Percentiles rank a stretch among this genome's conserved stretches.
These are phyloP conservation scores for Scleropages formosus DNA, from an alignment of 2,797 vertebrate genomes.

Conservation along the genomic window DNA sequence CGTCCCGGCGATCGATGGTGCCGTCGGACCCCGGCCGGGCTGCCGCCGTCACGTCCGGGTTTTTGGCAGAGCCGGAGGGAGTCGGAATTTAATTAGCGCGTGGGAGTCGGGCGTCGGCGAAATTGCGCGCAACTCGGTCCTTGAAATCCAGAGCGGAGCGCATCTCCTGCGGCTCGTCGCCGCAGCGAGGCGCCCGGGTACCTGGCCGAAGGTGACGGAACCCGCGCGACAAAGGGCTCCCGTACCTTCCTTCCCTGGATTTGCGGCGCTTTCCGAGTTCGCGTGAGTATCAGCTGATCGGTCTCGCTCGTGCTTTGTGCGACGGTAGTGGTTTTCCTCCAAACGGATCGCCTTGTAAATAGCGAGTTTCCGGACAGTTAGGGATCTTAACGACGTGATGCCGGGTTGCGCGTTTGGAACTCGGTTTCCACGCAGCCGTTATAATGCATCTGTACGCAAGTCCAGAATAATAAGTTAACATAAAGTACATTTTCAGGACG, in stretches of 20 bases:
- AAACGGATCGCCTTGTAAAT: not conserved
- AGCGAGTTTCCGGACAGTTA: not conserved
- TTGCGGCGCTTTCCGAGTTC: not conserved
- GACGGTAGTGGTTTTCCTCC: not conserved
- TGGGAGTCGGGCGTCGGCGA: not conserved
- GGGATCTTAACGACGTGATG: not conserved
- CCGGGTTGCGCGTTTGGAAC: not conserved
- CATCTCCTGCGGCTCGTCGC: not conserved
- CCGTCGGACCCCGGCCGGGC: not conserved
- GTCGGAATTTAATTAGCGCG: constrained; percentile 24
- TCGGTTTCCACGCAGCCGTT: not conserved
- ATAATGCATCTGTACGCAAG: no score
- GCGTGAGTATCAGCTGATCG: constrained; percentile 13
- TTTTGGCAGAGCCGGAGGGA: constrained; percentile 4
- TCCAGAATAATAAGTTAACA: no score
- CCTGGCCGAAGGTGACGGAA: not conserved
- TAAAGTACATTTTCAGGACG: no score
- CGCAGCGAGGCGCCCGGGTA: not conserved
- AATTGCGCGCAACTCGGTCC: constrained; percentile 4
- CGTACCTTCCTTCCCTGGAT: not conserved
- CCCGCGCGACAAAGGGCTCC: not conserved
- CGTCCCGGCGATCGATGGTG: not conserved
- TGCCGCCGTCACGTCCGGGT: not conserved
- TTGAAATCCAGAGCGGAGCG: constrained; percentile 4
- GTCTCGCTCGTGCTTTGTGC: not conserved